Evolutionary conservation across 2,797 vertebrate genomes (phyloP).

Genomic region (Merluccius polli): DNA sequence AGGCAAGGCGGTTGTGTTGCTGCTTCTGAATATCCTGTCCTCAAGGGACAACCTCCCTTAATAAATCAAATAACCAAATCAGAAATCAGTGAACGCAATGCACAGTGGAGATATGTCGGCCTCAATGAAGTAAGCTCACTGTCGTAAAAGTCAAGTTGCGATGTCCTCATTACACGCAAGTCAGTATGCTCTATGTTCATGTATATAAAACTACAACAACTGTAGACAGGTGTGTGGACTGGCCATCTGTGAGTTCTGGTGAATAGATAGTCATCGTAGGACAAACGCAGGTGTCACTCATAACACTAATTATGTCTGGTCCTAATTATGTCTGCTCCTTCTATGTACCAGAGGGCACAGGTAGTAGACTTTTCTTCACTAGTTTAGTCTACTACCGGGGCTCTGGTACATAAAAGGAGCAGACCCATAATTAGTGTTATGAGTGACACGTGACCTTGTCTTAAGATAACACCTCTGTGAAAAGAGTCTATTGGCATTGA

Average conservation of each 20-base stretch:
- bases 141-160: not conserved
- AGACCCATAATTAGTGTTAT: not conserved
- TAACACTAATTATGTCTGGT: not conserved
- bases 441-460: not conserved
- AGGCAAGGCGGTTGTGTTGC: too few relatives aligned
- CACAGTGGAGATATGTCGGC: not conserved
- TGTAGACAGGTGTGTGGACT: not conserved
- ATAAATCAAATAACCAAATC: too few relatives aligned
- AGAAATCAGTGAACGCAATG: not conserved
- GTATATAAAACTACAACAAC: not conserved
- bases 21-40: too few relatives aligned
- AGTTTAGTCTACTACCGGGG: not conserved
- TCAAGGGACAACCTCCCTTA: too few relatives aligned
- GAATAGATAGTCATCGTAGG: not conserved
- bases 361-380: not conserved
- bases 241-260: not conserved
- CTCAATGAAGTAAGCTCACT: not conserved
- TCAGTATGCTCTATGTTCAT: not conserved
- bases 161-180: not conserved
- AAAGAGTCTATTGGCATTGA: not conserved
- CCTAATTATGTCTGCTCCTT: not conserved
- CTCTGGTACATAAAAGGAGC: not conserved
- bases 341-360: not conserved
- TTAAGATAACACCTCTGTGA: not conserved
- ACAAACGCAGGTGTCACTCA: not conserved